phyloP scores from a whole-genome alignment of 1,140 invertebrate genomes.

The Achatina immaculata region DNA sequence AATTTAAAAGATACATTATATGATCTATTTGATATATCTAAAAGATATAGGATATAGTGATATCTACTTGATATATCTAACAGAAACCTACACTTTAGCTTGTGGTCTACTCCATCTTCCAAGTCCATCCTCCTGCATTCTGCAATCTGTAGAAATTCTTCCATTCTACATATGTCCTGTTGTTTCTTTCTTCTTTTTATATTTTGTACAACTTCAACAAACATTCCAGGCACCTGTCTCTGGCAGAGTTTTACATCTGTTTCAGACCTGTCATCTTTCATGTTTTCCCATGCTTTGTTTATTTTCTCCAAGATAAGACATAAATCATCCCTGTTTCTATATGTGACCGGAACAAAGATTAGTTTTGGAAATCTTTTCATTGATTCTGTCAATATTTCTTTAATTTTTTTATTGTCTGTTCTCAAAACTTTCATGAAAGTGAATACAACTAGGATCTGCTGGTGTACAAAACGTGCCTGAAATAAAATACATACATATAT shows the following conservation, averaged over 20 bases:
- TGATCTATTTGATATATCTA: no score
- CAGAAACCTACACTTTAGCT: conserved; percentile 15
- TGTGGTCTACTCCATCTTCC: not conserved
- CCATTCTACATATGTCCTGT: conserved; percentile 11
- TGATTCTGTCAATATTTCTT: not conserved
- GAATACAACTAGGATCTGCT: conserved; percentile 16
- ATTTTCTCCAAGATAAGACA: not conserved
- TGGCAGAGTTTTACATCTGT: not conserved
- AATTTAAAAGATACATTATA: no score
- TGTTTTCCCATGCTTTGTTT: not conserved
- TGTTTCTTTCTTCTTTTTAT: not conserved
- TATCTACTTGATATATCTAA: not conserved
- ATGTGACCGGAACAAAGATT: not conserved
- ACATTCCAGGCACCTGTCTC: conserved; percentile 5
- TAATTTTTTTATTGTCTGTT: not conserved
- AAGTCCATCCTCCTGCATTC: not conserved
- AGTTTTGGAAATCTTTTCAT: not conserved
- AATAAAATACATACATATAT: not conserved
- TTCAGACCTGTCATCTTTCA: not conserved
- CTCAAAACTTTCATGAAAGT: not conserved
- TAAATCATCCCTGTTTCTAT: not conserved
- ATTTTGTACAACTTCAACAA: not conserved
- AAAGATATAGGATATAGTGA: no score
- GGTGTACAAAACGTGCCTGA: conserved; percentile 9
- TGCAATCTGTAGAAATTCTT: not conserved